Evolutionary conservation across 1,140 invertebrate genomes (phyloP).

Genomic region (Drosophila saltans): DNA sequence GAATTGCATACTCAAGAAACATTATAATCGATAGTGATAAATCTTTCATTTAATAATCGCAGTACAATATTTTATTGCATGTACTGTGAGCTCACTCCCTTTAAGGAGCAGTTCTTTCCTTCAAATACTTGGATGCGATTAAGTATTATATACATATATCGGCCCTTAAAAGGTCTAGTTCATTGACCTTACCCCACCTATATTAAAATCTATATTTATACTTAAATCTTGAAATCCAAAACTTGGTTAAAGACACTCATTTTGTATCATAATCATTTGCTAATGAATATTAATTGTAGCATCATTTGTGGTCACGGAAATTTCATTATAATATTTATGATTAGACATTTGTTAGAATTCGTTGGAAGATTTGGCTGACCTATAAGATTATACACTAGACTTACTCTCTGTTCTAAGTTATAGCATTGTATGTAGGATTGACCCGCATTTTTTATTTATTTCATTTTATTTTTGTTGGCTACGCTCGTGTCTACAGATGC

Average conservation of each 20-base stretch:
- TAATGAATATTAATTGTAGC: slow-evolving; percentile 71
- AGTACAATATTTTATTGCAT: no score
- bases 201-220: background rate
- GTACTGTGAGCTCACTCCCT: no score
- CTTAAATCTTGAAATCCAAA: background rate
- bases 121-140: no score
- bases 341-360: slow-evolving; percentile 54
- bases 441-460: slow-evolving; percentile 60
- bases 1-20: no score
- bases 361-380: slow-evolving; percentile 14
- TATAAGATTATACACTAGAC: background rate
- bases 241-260: slow-evolving; percentile 25
- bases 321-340: slow-evolving; percentile 66
- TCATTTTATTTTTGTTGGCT: slow-evolving; percentile 10
- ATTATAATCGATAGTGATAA: no score
- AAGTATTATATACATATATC: no score
- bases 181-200: background rate
- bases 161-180: background rate
- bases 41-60: no score
- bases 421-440: slow-evolving; percentile 23
- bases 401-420: slow-evolving; percentile 6
- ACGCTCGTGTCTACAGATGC: slow-evolving; percentile 63
- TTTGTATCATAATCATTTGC: slow-evolving; percentile 35
- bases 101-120: no score
- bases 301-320: slow-evolving; percentile 60